Base-by-base conservation (phyloP, 2,888 invertebrate species). In the Lycaena phlaeas region DNA sequence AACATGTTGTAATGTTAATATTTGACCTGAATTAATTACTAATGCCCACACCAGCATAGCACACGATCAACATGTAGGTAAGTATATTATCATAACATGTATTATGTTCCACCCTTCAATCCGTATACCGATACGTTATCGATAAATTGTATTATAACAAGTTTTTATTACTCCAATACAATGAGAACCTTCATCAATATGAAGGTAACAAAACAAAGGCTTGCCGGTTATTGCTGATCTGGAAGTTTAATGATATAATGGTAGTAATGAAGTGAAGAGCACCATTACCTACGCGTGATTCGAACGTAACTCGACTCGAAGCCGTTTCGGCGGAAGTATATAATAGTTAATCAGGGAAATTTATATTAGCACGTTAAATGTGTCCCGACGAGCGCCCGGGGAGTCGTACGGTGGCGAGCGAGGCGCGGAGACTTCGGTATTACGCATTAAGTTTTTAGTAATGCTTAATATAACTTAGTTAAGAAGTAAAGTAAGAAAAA, bases 321-420 rank as follows among this genome's bases (percentile, higher is more conserved):
- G 22, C 34, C 34, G 22, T 34, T 34, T 18, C 12, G 11, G 34
- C 34, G 12, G 34, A 22, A 34, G 22, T 22, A 34, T 34, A 31
- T 34, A 22, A 34, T 34, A 34, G 18, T 34, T 34, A 34, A 34
- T 34, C 34, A 22, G 18, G 22, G 22, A 22, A 34, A 18, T 34
- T 34, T 34, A 34, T 34, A 34, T 22, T 34, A 14, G 7, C 17
- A 22, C 34, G 22, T 18, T 34, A 34, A 18, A 22, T 34, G 18
- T 22, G 22, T 22, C 22, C 22, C 22, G 22, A 34, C 22, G n/a
- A n/a, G n/a, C 12, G 9, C 22, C 12, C 34, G 11, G 34, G 34
- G 34, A 18, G 22, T 22, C 18, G 22, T 34, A 22, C 22, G 18
- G 34, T 22, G 22, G 34, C 18, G 22, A 34, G 34, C 18, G 22